These are phyloP conservation scores for Marronus borbonicus DNA, from an alignment of 2,888 invertebrate species.

Conservation along the genomic window DNA sequence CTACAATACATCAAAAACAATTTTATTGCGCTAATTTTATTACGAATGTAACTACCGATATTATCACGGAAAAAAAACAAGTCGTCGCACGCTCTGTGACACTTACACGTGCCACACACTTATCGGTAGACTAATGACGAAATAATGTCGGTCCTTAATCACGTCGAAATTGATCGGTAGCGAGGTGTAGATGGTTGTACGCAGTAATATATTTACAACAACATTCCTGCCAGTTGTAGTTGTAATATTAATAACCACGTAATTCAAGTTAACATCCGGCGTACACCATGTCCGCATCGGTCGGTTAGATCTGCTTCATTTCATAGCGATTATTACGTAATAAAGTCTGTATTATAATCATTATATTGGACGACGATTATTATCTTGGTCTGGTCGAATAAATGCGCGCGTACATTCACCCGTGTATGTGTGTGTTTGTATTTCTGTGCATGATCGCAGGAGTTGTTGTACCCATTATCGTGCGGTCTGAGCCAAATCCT, in stretches of 20 bases:
- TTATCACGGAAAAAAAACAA: no score
- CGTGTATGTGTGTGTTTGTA: not conserved
- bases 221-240: no score
- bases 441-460: not conserved
- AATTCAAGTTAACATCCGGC: constrained; percentile 7
- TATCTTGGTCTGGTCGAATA: not conserved
- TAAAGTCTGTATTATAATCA: constrained; percentile 7
- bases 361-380: constrained; percentile 5
- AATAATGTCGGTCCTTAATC: constrained; percentile 15
- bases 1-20: no score
- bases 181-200: not conserved
- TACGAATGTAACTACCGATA: no score
- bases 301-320: not conserved
- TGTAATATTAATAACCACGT: not conserved
- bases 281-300: not conserved
- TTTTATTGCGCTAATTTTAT: no score
- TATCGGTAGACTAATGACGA: not conserved
- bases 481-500: constrained; percentile 7
- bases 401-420: no score
- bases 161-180: constrained; percentile 5
- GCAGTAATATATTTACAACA: not conserved
- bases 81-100: not conserved
- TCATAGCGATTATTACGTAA: constrained; percentile 2
- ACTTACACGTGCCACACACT: not conserved
- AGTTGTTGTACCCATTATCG: not conserved